These are phyloP conservation scores for Cyaniris semiargus DNA, from an alignment of 2,888 invertebrate species.

Conservation along the genomic window DNA sequence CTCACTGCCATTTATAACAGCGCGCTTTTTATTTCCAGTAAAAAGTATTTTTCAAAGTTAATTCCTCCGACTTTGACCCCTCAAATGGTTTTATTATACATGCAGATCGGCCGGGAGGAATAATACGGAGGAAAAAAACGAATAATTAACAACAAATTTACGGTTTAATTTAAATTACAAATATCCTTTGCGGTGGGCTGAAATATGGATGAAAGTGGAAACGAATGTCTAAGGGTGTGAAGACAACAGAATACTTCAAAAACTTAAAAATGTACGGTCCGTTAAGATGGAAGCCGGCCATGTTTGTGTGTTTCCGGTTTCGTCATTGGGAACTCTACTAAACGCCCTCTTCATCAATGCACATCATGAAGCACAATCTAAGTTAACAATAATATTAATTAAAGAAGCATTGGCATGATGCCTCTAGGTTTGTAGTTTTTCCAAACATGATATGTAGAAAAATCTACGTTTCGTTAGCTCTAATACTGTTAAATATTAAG, in stretches of 20 bases:
- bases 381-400: too few relatives aligned
- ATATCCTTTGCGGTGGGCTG: conserved; percentile 6
- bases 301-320: too few relatives aligned
- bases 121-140: conserved; percentile 13
- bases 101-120: conserved; percentile 27
- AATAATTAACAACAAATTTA: conserved; percentile 30
- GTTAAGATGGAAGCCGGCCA: too few relatives aligned
- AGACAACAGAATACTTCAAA: background rate
- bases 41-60: conserved; percentile 29
- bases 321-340: too few relatives aligned
- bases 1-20: background rate
- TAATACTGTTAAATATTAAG: too few relatives aligned
- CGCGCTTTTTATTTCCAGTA: conserved; percentile 15
- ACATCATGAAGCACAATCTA: too few relatives aligned
- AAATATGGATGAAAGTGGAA: background rate
- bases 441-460: too few relatives aligned
- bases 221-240: conserved; percentile 18
- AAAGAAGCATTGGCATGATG: too few relatives aligned
- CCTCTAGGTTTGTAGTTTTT: too few relatives aligned
- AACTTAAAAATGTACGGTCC: too few relatives aligned
- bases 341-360: too few relatives aligned
- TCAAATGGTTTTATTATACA: conserved; percentile 31
- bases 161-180: conserved; percentile 33
- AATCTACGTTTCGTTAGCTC: too few relatives aligned
- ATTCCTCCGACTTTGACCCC: conserved; percentile 30